Conservation (phyloP, 2,113 vertebrate genomes). For the Synchiropus splendidus region DNA sequence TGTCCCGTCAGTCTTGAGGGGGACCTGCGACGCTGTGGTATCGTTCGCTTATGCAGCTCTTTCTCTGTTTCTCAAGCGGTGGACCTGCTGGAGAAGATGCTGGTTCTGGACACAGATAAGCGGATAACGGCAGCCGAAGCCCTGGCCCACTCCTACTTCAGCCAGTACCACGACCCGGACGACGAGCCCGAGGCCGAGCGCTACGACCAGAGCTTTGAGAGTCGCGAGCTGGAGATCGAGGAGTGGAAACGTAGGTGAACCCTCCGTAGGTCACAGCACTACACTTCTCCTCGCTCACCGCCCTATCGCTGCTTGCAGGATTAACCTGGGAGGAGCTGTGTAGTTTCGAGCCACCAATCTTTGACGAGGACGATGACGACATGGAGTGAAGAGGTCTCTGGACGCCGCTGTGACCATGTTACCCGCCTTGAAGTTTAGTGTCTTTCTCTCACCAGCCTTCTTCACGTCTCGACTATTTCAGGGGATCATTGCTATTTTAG, state of each 20-base stretch:
- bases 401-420: slow-evolving; percentile 9
- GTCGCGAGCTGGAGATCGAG: slow-evolving; percentile 87
- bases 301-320: slow-evolving; percentile 54
- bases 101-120: slow-evolving; percentile 94
- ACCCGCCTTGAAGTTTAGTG: slow-evolving; percentile 12
- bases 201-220: slow-evolving; percentile 97
- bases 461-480: slow-evolving; percentile 1
- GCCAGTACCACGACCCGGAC: slow-evolving; percentile 92
- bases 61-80: slow-evolving; percentile 70
- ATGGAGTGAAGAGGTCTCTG: slow-evolving; percentile 73
- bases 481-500: not conserved
- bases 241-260: slow-evolving; percentile 93
- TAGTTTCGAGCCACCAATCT: slow-evolving; percentile 82
- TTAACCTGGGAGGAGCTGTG: slow-evolving; percentile 89
- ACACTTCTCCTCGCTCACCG: not conserved
- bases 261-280: too few species aligned
- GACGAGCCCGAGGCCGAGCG: slow-evolving; percentile 93
- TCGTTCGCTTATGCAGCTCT: too few species aligned
- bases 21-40: too few species aligned
- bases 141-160: slow-evolving; percentile 84
- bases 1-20: not conserved
- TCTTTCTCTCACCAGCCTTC: slow-evolving; percentile 13
- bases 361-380: slow-evolving; percentile 86
- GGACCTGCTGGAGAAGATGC: slow-evolving; percentile 95
- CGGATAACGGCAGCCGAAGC: slow-evolving; percentile 91